Base-by-base conservation (phyloP, 2,113 vertebrate species). In the Macheiramphus alcinus region DNA sequence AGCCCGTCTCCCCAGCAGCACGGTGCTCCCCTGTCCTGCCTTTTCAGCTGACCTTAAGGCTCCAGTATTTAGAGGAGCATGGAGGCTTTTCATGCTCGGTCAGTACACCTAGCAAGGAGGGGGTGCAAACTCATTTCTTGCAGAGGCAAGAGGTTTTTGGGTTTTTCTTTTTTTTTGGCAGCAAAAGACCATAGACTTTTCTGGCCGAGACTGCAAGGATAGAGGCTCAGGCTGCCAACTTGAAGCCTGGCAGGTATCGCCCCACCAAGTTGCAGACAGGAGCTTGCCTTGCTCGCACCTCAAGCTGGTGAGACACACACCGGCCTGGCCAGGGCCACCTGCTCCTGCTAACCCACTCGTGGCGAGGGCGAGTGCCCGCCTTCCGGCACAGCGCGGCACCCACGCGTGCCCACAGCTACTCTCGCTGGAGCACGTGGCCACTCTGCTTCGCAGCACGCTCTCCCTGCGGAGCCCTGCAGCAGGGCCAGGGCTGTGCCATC, bases 231-330 rank as follows among this genome's bases (percentile, higher is more conserved):
- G 67, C n/a, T 82, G 70, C 56, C 13, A 5, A 3, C 18, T 40
- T 2, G 0, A 48, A 79, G 32, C 48, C 45, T 18, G 62, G 58
- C 58, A 65, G 14, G 9, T 47, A 17, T 13, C 6, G 0, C 6
- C 48, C 34, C 9, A 9, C 14, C 23, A 22, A 4, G 31, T 0
- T 47, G 53, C 55, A 43, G 65, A 11, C 27, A 21, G 52, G 10
- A 80, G 20, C 38, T 75, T 45, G 55, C 32, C 40, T 26, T 6
- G 22, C 45, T 79, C 12, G 0, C 2, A 1, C 32, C 50, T 70
- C 2, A 1, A 7, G 42, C 58, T 21, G 10, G 11, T 0, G 13
- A 71, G 78, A n/a, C 3, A 1, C 34, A 16, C 11, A 2, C 17
- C 53, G 26, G 36, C 7, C 8, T 2, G 6, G 21, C 63, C 45